Evolutionary conservation across 1,140 invertebrate species (phyloP), one percentile per base, ranked within the genome.

Genomic region (Dendrolimus kikuchii): DNA sequence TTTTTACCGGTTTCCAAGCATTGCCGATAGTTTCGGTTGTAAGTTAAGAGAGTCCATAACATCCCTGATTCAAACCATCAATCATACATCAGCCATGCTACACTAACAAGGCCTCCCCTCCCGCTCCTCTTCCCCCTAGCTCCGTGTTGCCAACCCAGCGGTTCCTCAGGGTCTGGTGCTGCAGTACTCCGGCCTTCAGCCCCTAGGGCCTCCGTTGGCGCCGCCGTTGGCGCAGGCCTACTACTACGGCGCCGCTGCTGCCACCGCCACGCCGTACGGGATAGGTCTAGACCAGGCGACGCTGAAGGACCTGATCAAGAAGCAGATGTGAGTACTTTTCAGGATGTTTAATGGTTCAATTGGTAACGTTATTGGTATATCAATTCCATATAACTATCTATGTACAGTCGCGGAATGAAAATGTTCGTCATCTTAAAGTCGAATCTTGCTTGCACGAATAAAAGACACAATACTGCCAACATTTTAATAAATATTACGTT

Each of bases 301-400:
- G 38, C 77, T 95, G 4, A 95, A 94, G 74, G 93, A 95, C 57
- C 92, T 92, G 60, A 92, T 96, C 59, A 93, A 91, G 68, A 95
- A 95, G 69, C 94, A 95, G 89, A 94, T 95, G 94, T 95, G 84
- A 92, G 91, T 90, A 46, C 10, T 51, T n/a, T 8, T 38, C 9
- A 9, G 54, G 60, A 59, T 42, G 42, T 7, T 1, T 48, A 8
- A n/a, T 37, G 39, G 9, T 10, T 5, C 5, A 46, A 46, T 46
- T 23, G 5, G 6, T 10, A 5, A 10, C 7, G 46, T 23, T 23
- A 23, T 23, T 23, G 23, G 23, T 23, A 23, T 23, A 23, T 23
- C 23, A 23, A 23, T 23, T 23, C 23, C 23, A 23, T 23, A 23
- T 23, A 23, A 23, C 23, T 23, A 23, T 23, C 23, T 23, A 23